phyloP scores from a whole-genome alignment of 2,888 invertebrate species.

The Orthosia cruda region DNA sequence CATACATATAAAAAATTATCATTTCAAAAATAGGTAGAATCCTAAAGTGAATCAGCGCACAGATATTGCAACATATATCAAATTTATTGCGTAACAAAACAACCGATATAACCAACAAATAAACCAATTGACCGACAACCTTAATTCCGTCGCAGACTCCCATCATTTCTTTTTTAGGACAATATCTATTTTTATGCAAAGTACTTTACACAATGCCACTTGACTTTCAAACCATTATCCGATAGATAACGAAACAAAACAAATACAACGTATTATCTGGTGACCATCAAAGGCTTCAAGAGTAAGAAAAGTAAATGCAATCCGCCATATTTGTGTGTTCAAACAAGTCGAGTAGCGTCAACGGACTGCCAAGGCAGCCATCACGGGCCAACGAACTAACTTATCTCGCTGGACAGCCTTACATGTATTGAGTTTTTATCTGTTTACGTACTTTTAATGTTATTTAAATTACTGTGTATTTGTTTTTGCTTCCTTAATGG shows the following conservation, averaged over 20 bases:
- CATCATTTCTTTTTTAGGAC: constrained; percentile 8
- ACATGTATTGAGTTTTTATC: constrained; percentile 47
- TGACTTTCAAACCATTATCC: constrained; percentile 56
- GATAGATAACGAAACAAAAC: constrained; percentile 43
- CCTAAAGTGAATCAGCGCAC: not conserved
- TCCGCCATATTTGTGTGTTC: constrained; percentile 38
- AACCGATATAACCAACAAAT: too few relatives aligned
- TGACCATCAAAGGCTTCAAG: constrained; percentile 51
- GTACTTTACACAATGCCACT: constrained; percentile 28
- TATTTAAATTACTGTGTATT: constrained; percentile 35
- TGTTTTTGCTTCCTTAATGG: constrained; percentile 13
- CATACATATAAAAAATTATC: not conserved
- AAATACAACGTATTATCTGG: constrained; percentile 43
- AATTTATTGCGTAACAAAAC: constrained; percentile 8
- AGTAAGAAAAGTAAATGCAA: constrained; percentile 19
- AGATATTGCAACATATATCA: not conserved
- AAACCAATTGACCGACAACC: constrained; percentile 4
- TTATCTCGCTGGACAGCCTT: constrained; percentile 49
- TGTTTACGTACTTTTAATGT: constrained; percentile 34
- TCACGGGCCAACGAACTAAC: constrained; percentile 57
- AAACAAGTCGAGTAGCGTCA: constrained; percentile 57
- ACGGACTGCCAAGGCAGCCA: constrained; percentile 58
- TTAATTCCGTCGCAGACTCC: constrained; percentile 23
- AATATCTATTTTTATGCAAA: constrained; percentile 13
- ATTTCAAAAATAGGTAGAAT: not conserved